Base-by-base conservation (phyloP, 2,797 vertebrate genomes). In the Morus bassanus region DNA sequence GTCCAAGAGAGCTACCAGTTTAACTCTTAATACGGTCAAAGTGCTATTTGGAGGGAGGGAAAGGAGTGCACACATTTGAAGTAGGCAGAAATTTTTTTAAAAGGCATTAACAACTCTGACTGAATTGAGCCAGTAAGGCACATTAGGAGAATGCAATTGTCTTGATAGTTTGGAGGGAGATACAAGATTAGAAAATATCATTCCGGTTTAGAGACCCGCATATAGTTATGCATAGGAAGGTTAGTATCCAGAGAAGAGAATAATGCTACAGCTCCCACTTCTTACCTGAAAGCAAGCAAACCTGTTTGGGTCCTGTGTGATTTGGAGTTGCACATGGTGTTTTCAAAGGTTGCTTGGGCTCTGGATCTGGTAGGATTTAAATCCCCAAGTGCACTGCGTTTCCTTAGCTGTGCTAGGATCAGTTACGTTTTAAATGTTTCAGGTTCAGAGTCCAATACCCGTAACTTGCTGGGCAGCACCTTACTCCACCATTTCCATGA, bases 21-120 rank as follows among this genome's bases (percentile, higher is more conserved):
- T 92, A 95, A 93, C 96, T 94, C 97, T 95, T 65, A 54, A 63
- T 79, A 91, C 65, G 95, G 74, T 67, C 53, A 35, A 93, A 78
- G 80, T 0, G 0, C 69, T 65, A 31, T 82, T 85, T 64, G 25
- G 75, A 95, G 67, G 65, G 91, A 91, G 63, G 0, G 33, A 11
- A 27, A 67, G n/a, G 13, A 83, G 19, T 19, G 33, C 24, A 65
- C 33, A 33, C 28, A 19, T 63, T 39, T 53, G 33, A 70, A 87
- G 70, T 0, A 0, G 21, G 17, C 24, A 87, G 33, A 33, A 56
- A 17, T 60, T 59, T 65, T 85, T 64, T 22, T 0, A 6, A 75
- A 90, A 68, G 24, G 7, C 3, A 0, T 85, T 89, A 88, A 83
- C 48, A 83, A 28, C n/a, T 88, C 30, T 0, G 1, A 7, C 12